These are phyloP conservation scores for Tinea pellionella DNA, from an alignment of 2,888 invertebrate genomes.

Conservation along the genomic window DNA sequence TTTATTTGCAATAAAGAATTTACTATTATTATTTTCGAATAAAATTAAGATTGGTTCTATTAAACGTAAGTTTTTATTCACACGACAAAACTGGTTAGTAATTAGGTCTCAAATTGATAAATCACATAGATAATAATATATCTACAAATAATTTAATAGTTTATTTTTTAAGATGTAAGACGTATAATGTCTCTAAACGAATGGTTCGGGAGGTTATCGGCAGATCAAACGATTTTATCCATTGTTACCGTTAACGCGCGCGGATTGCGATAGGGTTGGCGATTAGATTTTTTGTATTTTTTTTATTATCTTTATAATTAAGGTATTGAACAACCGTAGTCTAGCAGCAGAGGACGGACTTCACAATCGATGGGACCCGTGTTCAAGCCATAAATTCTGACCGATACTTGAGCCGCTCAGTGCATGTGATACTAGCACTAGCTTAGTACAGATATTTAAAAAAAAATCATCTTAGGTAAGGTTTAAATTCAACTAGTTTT, in stretches of 20 bases:
- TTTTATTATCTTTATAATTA: background rate
- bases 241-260: conserved; percentile 11
- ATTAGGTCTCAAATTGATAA: background rate
- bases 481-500: too few relatives aligned
- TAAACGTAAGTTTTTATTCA: background rate
- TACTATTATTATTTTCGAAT: too few relatives aligned
- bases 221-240: conserved; percentile 13
- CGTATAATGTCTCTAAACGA: conserved; percentile 1
- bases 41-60: too few relatives aligned
- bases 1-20: too few relatives aligned
- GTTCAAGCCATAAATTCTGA: too few relatives aligned
- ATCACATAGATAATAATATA: background rate
- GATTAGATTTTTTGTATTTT: background rate
- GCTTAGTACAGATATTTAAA: too few relatives aligned
- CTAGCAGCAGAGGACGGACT: too few relatives aligned
- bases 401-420: too few relatives aligned
- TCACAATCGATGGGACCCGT: too few relatives aligned
- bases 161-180: background rate
- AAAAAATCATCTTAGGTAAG: too few relatives aligned
- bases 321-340: too few relatives aligned
- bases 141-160: background rate
- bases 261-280: background rate
- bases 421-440: too few relatives aligned
- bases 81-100: background rate
- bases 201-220: conserved; percentile 8